Conservation (phyloP, 2,888 invertebrate genomes). For the Digitonthophagus gazella region DNA sequence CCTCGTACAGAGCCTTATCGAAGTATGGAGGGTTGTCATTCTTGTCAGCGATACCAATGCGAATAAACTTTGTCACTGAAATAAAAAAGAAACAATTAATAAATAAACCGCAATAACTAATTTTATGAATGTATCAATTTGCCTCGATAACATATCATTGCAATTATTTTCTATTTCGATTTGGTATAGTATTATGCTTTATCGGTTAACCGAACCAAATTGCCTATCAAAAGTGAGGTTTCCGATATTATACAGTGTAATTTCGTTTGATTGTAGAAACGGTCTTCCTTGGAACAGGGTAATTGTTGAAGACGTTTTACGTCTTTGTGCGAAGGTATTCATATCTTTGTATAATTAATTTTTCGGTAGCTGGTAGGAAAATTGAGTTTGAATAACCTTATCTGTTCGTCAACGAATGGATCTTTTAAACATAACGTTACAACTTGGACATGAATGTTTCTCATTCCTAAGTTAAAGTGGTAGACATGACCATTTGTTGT, state of each 20-base stretch:
- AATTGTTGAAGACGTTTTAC: not conserved
- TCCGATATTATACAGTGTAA: not conserved
- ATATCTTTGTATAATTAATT: not conserved
- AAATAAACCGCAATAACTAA: not conserved
- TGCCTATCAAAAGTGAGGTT: not conserved
- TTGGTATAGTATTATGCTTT: not conserved
- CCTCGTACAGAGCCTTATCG: slow-evolving; percentile 94
- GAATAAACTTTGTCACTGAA: slow-evolving; percentile 97
- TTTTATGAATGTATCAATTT: not conserved
- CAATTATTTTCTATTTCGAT: not conserved
- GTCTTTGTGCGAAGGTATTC: not conserved
- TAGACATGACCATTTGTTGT: too few relatives aligned
- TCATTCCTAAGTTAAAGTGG: too few relatives aligned
- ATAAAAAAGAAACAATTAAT: slow-evolving; percentile 43
- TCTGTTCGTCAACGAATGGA: too few relatives aligned
- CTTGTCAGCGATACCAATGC: slow-evolving; percentile 97
- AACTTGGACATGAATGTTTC: too few relatives aligned
- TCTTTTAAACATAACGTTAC: too few relatives aligned
- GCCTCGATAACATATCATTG: not conserved
- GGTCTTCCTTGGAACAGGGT: not conserved
- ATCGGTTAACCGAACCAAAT: not conserved
- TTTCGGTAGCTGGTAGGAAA: not conserved
- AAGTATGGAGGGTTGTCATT: slow-evolving; percentile 99
- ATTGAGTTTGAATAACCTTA: not conserved
- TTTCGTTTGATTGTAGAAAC: not conserved